Conservation (phyloP, 2,113 vertebrate species). For the western clawed frog (Xenopus tropicalis) region DNA sequence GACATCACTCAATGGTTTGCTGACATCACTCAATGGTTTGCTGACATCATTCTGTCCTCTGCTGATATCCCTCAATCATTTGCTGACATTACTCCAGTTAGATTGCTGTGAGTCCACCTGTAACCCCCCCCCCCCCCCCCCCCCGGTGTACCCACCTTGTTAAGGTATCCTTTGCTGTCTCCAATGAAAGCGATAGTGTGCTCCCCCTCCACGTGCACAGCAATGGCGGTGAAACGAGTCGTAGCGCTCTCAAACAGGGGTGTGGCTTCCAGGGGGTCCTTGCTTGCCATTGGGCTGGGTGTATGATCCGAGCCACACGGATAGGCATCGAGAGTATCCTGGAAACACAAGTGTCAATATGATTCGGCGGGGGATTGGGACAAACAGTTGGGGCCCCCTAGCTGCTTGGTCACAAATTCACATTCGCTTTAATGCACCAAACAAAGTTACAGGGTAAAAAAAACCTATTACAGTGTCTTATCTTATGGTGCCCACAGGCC, state of each 20-base stretch:
- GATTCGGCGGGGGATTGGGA: background rate
- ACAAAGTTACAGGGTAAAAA: no score
- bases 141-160: conserved; percentile 73
- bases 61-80: no score
- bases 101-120: no score
- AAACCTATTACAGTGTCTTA: no score
- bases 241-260: conserved; percentile 80
- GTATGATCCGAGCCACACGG: conserved; percentile 97
- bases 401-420: no score
- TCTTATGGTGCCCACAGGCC: no score
- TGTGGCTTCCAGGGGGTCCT: conserved; percentile 70
- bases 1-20: no score
- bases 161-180: conserved; percentile 84
- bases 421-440: no score
- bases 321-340: conserved; percentile 92
- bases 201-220: conserved; percentile 75
- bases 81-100: no score
- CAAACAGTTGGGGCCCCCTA: background rate
- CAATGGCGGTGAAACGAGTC: conserved; percentile 84
- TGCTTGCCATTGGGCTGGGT: conserved; percentile 94
- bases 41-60: no score
- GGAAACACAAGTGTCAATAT: background rate
- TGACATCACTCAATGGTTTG: no score
- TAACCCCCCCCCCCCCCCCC: no score
- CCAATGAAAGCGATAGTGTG: conserved; percentile 91